Base-by-base conservation (phyloP, 2,888 invertebrate species). In the Tetrapedia diversipes region DNA sequence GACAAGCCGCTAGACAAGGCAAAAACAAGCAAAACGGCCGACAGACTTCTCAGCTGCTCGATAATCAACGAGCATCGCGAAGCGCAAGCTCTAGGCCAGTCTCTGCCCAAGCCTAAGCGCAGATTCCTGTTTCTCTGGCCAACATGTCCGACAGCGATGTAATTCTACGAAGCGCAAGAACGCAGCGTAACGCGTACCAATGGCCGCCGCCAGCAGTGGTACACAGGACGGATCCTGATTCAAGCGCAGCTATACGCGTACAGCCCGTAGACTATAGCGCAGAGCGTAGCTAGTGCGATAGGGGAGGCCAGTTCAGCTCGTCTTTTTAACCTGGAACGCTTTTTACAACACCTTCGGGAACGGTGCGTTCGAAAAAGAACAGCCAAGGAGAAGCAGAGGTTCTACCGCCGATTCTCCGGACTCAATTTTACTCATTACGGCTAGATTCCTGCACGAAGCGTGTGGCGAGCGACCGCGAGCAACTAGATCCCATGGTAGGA, bases 401-500 rank as follows among this genome's bases (percentile, higher is more conserved):
- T 3, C 69, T 47, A n/a, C n/a, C 74, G 56, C 43, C 61, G 37
- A 51, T 64, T 63, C 63, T 29, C 59, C 54, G 45, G 82, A 87
- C 86, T 85, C 86, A 89, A 88, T 89, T 90, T 91, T 90, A 90
- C 89, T 91, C 90, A 90, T 91, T 91, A 91, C 89, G 88, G 81
- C 87, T 89, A 91, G 90, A 91, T 89, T 89, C 89, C 89, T 89
- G 89, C 90, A 89, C 89, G 90, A 85, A 89, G 83, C 83, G 77
- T 66, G 81, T 70, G 74, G 75, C 81, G 81, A 61, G 69, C 68
- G 68, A 75, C 66, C 39, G 67, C 75, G 72, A 72, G 85, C 80
- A 86, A 88, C 89, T 87, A 90, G 90, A 90, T 90, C 88, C 82
- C 81, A 64, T 80, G 81, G 57, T 77, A 80, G 89, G 90, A 90